A percentile compares a stretch with the other conserved stretches of the same genome.
phyloP scores from a whole-genome alignment of 2,888 invertebrate genomes.

The Lycaena phlaeas region DNA sequence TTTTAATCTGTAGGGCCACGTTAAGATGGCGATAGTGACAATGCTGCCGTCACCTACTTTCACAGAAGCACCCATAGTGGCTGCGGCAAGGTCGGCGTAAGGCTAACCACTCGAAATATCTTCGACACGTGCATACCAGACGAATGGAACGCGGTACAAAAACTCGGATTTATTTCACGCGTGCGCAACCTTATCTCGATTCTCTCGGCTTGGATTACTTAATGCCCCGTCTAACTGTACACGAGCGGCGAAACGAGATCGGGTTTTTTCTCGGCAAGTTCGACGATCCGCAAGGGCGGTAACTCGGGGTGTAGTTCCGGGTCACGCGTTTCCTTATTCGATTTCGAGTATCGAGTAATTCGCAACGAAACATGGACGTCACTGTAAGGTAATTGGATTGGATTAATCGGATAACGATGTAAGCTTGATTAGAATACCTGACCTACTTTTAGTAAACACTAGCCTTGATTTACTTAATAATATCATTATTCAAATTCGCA shows the following conservation, averaged over 20 bases:
- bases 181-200: conserved; percentile 69
- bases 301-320: conserved; percentile 37
- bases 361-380: conserved; percentile 8
- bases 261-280: conserved; percentile 61
- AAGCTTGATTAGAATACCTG: conserved; percentile 5
- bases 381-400: neutral
- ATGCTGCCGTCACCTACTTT: conserved; percentile 55
- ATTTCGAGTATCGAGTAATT: conserved; percentile 6
- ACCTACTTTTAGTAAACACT: neutral
- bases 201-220: conserved; percentile 68
- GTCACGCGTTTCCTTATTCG: conserved; percentile 17
- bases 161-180: conserved; percentile 71
- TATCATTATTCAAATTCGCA: neutral
- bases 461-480: conserved; percentile 4
- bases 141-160: conserved; percentile 59
- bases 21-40: conserved; percentile 15
- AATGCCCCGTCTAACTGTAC: conserved; percentile 67
- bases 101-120: conserved; percentile 71
- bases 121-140: conserved; percentile 49
- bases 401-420: conserved; percentile 1
- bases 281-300: conserved; percentile 51
- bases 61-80: conserved; percentile 46
- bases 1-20: conserved; percentile 39
- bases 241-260: conserved; percentile 60
- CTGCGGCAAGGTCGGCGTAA: conserved; percentile 65